Conservation (phyloP, 2,797 vertebrate genomes). For the Chaenodraco wilsoni region DNA sequence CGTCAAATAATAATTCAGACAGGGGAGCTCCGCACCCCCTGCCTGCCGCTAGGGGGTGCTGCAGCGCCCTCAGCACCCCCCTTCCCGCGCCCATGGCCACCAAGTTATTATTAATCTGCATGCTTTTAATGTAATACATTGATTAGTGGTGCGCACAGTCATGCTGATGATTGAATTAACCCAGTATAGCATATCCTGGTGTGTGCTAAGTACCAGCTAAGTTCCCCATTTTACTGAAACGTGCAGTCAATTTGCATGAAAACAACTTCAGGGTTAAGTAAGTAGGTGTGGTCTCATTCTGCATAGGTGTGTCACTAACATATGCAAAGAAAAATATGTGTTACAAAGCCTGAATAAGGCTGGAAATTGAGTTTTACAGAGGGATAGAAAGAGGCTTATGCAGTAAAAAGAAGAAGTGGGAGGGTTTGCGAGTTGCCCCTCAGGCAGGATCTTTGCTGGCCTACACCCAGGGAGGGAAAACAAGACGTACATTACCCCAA, state of each 20-base stretch:
- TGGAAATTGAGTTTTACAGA: conserved; percentile 25
- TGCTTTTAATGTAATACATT: conserved; percentile 8
- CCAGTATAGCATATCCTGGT: background rate
- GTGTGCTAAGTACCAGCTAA: background rate
- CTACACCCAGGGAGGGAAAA: conserved; percentile 41
- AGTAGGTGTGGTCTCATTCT: conserved; percentile 20
- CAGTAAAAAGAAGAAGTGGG: conserved; percentile 25
- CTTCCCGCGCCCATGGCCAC: background rate
- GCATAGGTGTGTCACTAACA: conserved; percentile 6
- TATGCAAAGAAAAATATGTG: conserved; percentile 16
- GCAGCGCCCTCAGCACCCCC: no score
- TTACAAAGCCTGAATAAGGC: background rate
- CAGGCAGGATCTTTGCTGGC: conserved; percentile 55
- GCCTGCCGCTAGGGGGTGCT: no score
- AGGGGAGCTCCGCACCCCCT: no score
- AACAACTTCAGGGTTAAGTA: background rate
- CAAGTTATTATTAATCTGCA: conserved; percentile 1
- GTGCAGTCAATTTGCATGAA: conserved; percentile 1
- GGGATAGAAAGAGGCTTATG: conserved; percentile 1
- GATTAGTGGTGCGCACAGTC: background rate
- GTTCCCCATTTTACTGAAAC: conserved; percentile 16
- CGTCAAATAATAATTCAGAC: no score
- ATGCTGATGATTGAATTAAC: background rate
- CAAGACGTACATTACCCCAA: conserved; percentile 44
- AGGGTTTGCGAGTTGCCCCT: conserved; percentile 30